Percentiles rank a stretch among this genome's conserved stretches.
phyloP scores from a whole-genome alignment of 2,888 invertebrate species.

The Rambutsinella grinnellia region DNA sequence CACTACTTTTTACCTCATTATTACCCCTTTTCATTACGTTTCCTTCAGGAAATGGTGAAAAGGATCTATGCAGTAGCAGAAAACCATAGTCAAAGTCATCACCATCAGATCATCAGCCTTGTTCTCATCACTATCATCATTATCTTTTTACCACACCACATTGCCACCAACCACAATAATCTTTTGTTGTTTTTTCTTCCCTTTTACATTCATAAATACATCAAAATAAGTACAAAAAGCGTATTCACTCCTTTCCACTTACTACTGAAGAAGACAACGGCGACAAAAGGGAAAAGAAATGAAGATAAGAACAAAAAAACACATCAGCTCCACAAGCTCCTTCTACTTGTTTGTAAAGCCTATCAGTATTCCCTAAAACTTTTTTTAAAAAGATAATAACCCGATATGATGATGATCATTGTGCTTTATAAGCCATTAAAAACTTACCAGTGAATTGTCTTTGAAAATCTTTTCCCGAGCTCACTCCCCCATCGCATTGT shows the following conservation, averaged over 20 bases:
- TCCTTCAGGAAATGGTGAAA: slow-evolving; percentile 20
- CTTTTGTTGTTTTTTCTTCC: slow-evolving; percentile 22
- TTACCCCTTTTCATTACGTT: slow-evolving; percentile 13
- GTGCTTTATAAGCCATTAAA: not conserved
- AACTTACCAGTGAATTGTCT: not conserved
- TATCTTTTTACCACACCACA: slow-evolving; percentile 14
- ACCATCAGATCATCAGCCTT: slow-evolving; percentile 17
- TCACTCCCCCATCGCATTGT: not conserved
- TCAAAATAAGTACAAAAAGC: slow-evolving; percentile 51
- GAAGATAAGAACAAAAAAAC: slow-evolving; percentile 5
- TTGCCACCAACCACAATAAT: slow-evolving; percentile 25
- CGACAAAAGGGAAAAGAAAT: slow-evolving; percentile 18
- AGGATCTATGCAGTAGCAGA: slow-evolving; percentile 15
- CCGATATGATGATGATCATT: not conserved
- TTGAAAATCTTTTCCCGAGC: not conserved
- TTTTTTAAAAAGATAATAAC: not conserved
- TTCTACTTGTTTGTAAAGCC: not conserved
- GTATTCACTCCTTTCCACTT: slow-evolving; percentile 27
- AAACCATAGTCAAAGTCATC: not conserved
- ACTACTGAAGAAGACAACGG: slow-evolving; percentile 29
- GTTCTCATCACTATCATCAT: slow-evolving; percentile 30
- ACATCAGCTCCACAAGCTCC: not conserved
- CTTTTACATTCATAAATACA: slow-evolving; percentile 52
- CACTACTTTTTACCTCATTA: slow-evolving; percentile 26
- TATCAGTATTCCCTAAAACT: not conserved